phyloP scores from a whole-genome alignment of 2,797 vertebrate species.

The Thalassophryne amazonica region DNA sequence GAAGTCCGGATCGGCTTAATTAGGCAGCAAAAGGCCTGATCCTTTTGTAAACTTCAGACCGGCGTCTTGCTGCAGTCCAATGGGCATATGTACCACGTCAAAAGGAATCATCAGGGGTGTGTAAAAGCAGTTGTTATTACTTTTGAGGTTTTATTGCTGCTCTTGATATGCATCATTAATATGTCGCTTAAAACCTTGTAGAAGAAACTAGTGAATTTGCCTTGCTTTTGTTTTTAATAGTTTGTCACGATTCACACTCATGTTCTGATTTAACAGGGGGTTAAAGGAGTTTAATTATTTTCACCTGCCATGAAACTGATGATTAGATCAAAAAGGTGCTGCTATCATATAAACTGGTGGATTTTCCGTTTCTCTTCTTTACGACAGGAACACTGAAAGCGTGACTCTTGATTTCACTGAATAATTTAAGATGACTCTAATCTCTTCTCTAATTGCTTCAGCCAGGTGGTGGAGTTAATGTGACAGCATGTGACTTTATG shows the following conservation, averaged over 20 bases:
- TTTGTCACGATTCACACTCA: background rate
- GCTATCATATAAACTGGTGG: no score
- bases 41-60: slow-evolving; percentile 41
- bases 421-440: background rate
- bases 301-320: background rate
- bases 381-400: background rate
- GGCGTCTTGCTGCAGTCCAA: slow-evolving; percentile 5
- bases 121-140: slow-evolving; percentile 41
- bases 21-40: slow-evolving; percentile 39
- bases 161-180: slow-evolving; percentile 39
- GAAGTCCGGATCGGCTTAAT: slow-evolving; percentile 54
- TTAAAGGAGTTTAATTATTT: background rate
- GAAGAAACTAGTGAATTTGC: no score
- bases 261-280: background rate
- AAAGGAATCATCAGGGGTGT: slow-evolving; percentile 34
- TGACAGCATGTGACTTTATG: slow-evolving; percentile 14
- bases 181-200: slow-evolving; percentile 19
- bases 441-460: slow-evolving; percentile 18
- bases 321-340: background rate
- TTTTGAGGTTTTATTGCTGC: slow-evolving; percentile 38
- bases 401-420: background rate
- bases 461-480: slow-evolving; percentile 11
- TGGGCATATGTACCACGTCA: slow-evolving; percentile 12
- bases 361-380: no score
- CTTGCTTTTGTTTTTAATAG: no score